These are phyloP conservation scores for Ptychoptera albimana DNA, from an alignment of 2,888 invertebrate species.

Conservation along the genomic window DNA sequence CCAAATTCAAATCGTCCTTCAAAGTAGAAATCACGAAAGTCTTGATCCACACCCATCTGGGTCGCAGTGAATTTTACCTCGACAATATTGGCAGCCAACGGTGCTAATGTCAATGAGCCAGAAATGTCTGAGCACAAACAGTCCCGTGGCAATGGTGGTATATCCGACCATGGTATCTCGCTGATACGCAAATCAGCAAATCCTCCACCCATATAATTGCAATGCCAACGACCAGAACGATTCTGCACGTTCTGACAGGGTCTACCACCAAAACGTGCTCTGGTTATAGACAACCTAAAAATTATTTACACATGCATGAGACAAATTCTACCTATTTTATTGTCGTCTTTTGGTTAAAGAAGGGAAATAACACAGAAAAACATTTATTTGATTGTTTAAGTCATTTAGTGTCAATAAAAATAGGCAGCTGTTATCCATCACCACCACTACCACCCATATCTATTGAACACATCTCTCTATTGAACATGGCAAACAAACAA, in stretches of 20 bases:
- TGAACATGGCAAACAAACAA: too few species aligned
- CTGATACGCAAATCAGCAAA: slow-evolving; percentile 44
- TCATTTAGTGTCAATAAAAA: too few species aligned
- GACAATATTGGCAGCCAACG: slow-evolving; percentile 51
- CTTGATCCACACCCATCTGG: slow-evolving; percentile 66
- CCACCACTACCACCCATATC: too few species aligned
- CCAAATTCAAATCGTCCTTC: slow-evolving; percentile 56
- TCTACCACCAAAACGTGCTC: slow-evolving; percentile 9
- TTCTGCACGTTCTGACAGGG: slow-evolving; percentile 8
- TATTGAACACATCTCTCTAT: too few species aligned
- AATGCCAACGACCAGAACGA: slow-evolving; percentile 47
- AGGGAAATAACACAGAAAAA: too few species aligned
- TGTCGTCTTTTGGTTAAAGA: too few species aligned
- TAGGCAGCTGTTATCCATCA: too few species aligned
- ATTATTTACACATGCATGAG: too few species aligned
- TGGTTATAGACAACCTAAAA: slow-evolving; percentile 8
- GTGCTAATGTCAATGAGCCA: slow-evolving; percentile 45
- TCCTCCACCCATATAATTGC: slow-evolving; percentile 35
- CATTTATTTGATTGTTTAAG: too few species aligned
- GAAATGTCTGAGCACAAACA: slow-evolving; percentile 57
- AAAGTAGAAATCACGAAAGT: slow-evolving; percentile 63
- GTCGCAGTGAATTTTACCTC: slow-evolving; percentile 59
- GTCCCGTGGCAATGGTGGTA: slow-evolving; percentile 45
- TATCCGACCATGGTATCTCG: slow-evolving; percentile 53
- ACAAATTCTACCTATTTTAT: too few species aligned